A percentile compares a stretch with the other conserved stretches of the same genome.
Conservation (phyloP, 2,888 invertebrate genomes). For the Brachypterus glaber region DNA sequence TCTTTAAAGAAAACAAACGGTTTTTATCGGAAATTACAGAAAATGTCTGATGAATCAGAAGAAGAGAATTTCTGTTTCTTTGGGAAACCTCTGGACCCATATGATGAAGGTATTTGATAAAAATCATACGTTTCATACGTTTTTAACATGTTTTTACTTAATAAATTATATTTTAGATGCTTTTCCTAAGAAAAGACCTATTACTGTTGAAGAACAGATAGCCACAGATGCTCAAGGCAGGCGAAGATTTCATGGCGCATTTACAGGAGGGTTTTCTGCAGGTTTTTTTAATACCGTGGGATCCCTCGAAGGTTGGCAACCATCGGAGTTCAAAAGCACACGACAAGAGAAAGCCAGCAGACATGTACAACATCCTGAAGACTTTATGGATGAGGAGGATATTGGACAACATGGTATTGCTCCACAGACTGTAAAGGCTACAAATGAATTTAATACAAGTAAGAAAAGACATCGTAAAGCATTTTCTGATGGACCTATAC, state of each 20-base stretch:
- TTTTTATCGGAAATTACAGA: not conserved
- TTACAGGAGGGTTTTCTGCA: constrained; percentile 95
- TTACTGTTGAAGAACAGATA: constrained; percentile 74
- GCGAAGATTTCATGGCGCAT: constrained; percentile 94
- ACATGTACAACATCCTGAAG: constrained; percentile 64
- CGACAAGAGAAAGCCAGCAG: constrained; percentile 56
- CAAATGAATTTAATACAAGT: constrained; percentile 58
- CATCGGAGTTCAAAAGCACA: constrained; percentile 84
- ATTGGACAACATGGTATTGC: constrained; percentile 92
- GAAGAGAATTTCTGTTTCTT: constrained; percentile 61
- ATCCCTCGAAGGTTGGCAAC: constrained; percentile 90
- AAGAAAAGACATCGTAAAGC: constrained; percentile 33
- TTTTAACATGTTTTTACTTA: constrained; percentile 4
- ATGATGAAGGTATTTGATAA: constrained; percentile 64
- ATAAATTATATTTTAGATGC: constrained; percentile 50
- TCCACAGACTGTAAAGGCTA: constrained; percentile 73
- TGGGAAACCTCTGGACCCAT: constrained; percentile 71
- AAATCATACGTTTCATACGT: constrained; percentile 9
- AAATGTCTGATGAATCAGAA: constrained; percentile 48
- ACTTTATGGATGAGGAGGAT: constrained; percentile 99
- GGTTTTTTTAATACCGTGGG: constrained; percentile 97
- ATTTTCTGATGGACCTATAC: constrained; percentile 39
- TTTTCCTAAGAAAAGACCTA: constrained; percentile 69
- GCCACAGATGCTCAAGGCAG: constrained; percentile 84
- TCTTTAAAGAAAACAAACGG: too few relatives aligned